A percentile compares a stretch with the other conserved stretches of the same genome.
Evolutionary conservation across 2,797 vertebrate species (phyloP).

Genomic region (Chromis chromis): DNA sequence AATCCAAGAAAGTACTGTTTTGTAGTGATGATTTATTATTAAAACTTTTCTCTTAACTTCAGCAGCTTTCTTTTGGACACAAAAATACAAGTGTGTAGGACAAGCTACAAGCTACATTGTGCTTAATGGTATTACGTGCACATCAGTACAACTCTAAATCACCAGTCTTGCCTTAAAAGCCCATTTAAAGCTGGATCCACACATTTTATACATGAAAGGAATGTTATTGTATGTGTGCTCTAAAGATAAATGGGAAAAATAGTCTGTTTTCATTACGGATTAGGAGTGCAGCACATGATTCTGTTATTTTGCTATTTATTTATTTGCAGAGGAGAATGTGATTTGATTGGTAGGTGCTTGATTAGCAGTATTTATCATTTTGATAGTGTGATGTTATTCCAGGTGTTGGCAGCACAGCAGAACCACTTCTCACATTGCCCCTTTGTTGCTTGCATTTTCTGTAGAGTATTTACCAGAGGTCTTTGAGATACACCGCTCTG

Average conservation of each 20-base stretch:
- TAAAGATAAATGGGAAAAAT: too few species aligned
- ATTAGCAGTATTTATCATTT: not conserved
- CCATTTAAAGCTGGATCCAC: too few species aligned
- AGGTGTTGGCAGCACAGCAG: not conserved
- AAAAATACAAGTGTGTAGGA: not conserved
- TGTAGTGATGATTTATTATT: not conserved
- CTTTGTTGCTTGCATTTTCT: not conserved
- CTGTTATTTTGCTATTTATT: not conserved
- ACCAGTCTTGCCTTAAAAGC: too few species aligned
- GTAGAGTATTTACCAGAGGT: not conserved
- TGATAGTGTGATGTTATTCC: not conserved
- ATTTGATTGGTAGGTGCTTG: not conserved
- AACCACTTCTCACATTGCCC: not conserved
- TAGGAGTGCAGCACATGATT: not conserved
- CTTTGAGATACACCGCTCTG: not conserved
- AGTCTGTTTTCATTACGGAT: too few species aligned
- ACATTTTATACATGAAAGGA: too few species aligned
- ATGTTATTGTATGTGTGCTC: too few species aligned
- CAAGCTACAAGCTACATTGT: not conserved
- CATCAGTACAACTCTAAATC: not conserved
- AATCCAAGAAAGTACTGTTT: too few species aligned
- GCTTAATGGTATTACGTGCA: not conserved
- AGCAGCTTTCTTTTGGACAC: not conserved
- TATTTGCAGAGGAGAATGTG: not conserved
- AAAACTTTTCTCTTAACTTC: not conserved